A percentile compares a stretch with the other conserved stretches of the same genome.
Evolutionary conservation across 2,888 invertebrate genomes (phyloP).

Genomic region (Vannuccia rotundouncinata): DNA sequence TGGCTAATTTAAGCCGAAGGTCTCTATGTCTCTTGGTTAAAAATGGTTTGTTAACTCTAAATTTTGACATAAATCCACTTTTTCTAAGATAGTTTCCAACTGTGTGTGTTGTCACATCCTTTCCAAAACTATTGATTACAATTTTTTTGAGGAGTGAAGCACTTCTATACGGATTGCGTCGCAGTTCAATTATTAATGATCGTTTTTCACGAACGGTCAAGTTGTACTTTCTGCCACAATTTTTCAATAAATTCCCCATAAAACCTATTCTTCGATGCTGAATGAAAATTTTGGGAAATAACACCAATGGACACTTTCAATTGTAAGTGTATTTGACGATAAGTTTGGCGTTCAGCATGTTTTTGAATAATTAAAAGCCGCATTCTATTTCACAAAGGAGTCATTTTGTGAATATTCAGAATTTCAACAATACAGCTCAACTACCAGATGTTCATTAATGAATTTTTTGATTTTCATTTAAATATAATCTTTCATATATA

Average conservation of each 20-base stretch:
- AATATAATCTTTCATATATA: too few species aligned
- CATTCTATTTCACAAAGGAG: too few species aligned
- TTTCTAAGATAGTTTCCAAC: slow-evolving; percentile 8
- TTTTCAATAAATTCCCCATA: slow-evolving; percentile 24
- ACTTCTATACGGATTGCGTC: slow-evolving; percentile 20
- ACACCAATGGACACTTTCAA: too few species aligned
- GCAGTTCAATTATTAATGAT: slow-evolving; percentile 20
- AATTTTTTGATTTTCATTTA: too few species aligned
- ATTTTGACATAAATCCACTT: background rate
- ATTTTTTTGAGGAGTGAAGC: slow-evolving; percentile 17
- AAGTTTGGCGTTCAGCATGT: too few species aligned
- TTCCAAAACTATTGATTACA: slow-evolving; percentile 14
- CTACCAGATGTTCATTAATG: too few species aligned
- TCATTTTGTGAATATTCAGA: too few species aligned
- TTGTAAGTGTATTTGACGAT: too few species aligned
- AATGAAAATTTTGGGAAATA: too few species aligned
- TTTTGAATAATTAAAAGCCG: too few species aligned
- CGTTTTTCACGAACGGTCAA: slow-evolving; percentile 22
- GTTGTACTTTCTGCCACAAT: slow-evolving; percentile 16
- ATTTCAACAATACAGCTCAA: too few species aligned
- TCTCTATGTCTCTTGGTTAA: slow-evolving; percentile 15
- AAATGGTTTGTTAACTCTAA: background rate
- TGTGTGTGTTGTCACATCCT: slow-evolving; percentile 18
- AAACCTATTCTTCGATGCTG: slow-evolving; percentile 13
- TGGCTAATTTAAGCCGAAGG: background rate